These are phyloP conservation scores for Samia ricini DNA, from an alignment of 1,140 invertebrate species.

Conservation along the genomic window DNA sequence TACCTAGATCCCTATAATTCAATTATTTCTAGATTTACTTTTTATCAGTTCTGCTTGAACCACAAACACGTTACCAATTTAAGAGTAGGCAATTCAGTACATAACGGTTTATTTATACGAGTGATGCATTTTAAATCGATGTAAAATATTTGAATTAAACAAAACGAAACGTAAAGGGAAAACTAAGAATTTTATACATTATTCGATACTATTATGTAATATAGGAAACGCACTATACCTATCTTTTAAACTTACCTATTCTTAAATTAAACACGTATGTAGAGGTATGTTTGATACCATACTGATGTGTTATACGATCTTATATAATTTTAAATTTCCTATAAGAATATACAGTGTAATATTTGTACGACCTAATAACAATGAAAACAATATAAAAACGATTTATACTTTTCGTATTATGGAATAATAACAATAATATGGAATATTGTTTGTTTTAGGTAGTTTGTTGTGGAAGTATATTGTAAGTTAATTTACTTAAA, in stretches of 20 bases:
- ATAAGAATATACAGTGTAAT: background rate
- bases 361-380: too few relatives aligned
- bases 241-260: background rate
- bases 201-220: background rate
- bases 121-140: constrained; percentile 5
- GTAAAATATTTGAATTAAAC: constrained; percentile 4
- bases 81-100: constrained; percentile 11
- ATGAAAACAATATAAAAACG: too few relatives aligned
- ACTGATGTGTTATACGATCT: background rate
- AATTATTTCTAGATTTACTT: background rate
- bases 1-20: too few relatives aligned
- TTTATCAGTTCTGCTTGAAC: background rate
- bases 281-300: background rate
- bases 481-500: too few relatives aligned
- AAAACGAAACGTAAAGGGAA: background rate
- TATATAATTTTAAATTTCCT: background rate
- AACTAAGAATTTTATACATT: background rate
- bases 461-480: too few relatives aligned
- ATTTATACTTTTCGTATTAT: too few relatives aligned
- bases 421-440: too few relatives aligned
- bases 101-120: constrained; percentile 7
- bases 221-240: background rate
- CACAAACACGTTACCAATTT: constrained; percentile 2
- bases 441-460: too few relatives aligned
- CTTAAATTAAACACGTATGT: background rate